These are phyloP conservation scores for Acestrorhynchus altus DNA, from an alignment of 2,797 vertebrate species.

Conservation along the genomic window DNA sequence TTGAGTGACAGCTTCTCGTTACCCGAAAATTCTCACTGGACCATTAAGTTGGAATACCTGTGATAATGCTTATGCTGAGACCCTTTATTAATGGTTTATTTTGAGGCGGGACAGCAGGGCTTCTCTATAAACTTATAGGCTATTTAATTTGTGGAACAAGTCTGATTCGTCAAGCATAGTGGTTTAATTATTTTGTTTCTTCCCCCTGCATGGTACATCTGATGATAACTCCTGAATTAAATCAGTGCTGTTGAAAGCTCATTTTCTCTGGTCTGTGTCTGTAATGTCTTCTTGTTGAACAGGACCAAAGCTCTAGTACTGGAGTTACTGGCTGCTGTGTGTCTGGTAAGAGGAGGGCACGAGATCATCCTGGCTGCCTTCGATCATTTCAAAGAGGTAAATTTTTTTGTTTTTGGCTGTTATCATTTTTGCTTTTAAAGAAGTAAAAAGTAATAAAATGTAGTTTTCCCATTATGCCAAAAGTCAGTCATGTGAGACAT, in stretches of 20 bases:
- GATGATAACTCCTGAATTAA: not conserved
- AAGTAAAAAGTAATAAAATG: too few relatives aligned
- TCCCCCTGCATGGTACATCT: too few relatives aligned
- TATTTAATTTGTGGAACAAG: not conserved
- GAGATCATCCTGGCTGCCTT: slow-evolving; percentile 96
- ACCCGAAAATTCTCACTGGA: slow-evolving; percentile 14
- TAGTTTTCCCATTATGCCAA: too few relatives aligned
- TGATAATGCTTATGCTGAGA: slow-evolving; percentile 6
- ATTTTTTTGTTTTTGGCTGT: too few relatives aligned
- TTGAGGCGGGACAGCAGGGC: not conserved
- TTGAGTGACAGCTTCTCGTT: slow-evolving; percentile 24
- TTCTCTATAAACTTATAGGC: not conserved
- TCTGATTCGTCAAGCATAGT: slow-evolving; percentile 3
- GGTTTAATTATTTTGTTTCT: not conserved
- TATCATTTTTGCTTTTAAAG: too few relatives aligned
- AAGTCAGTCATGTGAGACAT: too few relatives aligned
- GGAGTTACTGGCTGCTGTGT: slow-evolving; percentile 91
- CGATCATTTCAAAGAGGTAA: slow-evolving; percentile 96
- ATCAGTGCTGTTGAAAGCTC: slow-evolving; percentile 10
- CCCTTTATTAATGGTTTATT: slow-evolving; percentile 29
- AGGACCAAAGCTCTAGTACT: slow-evolving; percentile 96
- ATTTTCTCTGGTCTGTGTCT: slow-evolving; percentile 4
- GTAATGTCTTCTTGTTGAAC: slow-evolving; percentile 40
- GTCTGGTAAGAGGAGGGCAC: slow-evolving; percentile 94
- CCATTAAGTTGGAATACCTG: not conserved